Evolutionary conservation across 2,113 vertebrate genomes (phyloP).

Genomic region (Thalassoma bifasciatum): DNA sequence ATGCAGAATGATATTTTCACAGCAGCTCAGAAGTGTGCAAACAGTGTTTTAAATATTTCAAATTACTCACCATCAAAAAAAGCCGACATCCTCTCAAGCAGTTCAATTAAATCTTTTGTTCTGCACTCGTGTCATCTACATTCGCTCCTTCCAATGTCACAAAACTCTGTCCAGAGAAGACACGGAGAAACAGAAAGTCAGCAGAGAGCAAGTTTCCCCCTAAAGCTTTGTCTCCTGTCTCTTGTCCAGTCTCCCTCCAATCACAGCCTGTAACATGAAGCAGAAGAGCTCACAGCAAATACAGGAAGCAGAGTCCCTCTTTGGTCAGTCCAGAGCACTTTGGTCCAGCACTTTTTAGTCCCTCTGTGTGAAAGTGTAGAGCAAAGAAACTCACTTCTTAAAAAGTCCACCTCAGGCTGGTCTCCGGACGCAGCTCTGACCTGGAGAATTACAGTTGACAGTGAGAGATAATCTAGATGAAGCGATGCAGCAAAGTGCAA

Average conservation of each 20-base stretch:
- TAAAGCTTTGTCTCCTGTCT: slow-evolving; percentile 22
- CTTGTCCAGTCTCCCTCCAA: slow-evolving; percentile 26
- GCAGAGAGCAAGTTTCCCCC: slow-evolving; percentile 4
- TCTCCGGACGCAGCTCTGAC: slow-evolving; percentile 34
- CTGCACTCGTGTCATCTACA: slow-evolving; percentile 32
- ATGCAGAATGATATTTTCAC: neutral
- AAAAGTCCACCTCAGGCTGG: slow-evolving; percentile 30
- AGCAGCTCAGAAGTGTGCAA: slow-evolving; percentile 4
- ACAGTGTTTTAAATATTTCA: neutral
- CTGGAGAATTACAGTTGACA: slow-evolving; percentile 24
- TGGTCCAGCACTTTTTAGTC: slow-evolving; percentile 51
- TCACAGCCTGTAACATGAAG: neutral
- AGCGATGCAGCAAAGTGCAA: slow-evolving; percentile 34
- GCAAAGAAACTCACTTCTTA: slow-evolving; percentile 27
- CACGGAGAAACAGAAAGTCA: neutral
- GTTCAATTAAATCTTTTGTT: slow-evolving; percentile 17
- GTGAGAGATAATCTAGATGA: slow-evolving; percentile 29
- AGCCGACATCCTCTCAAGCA: slow-evolving; percentile 25
- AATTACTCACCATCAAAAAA: slow-evolving; percentile 67
- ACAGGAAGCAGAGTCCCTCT: slow-evolving; percentile 46
- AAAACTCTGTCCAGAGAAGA: slow-evolving; percentile 29
- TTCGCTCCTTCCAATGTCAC: slow-evolving; percentile 17
- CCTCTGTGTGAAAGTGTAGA: slow-evolving; percentile 15
- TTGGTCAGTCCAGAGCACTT: slow-evolving; percentile 40
- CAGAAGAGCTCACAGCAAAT: slow-evolving; percentile 24